Evolutionary conservation across 2,888 invertebrate species (phyloP).

Genomic region (Acanthosoma haemorrhoidale): DNA sequence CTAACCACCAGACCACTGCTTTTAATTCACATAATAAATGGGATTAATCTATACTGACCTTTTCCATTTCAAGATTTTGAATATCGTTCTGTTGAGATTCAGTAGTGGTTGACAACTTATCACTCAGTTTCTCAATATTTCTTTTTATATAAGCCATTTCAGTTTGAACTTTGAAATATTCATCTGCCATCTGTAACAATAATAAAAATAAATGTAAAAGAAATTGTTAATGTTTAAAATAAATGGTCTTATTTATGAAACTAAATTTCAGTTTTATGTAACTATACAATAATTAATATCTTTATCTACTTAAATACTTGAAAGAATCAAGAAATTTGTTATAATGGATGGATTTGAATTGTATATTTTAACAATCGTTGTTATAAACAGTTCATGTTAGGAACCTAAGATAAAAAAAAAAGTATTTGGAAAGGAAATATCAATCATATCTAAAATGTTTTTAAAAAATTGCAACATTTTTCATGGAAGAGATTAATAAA

Average conservation of each 20-base stretch:
- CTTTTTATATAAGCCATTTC: constrained; percentile 75
- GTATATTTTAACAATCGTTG: no score
- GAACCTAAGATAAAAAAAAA: no score
- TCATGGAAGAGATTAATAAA: no score
- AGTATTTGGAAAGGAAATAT: no score
- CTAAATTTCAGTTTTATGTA: neutral
- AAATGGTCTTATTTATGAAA: neutral
- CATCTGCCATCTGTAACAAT: constrained; percentile 65
- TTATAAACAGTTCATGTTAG: no score
- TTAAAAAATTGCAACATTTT: no score
- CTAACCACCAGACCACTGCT: no score
- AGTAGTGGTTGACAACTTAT: constrained; percentile 50
- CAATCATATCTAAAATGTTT: no score
- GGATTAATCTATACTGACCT: constrained; percentile 49
- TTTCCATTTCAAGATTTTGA: constrained; percentile 63
- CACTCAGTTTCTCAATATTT: constrained; percentile 69
- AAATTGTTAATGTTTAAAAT: neutral
- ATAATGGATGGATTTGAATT: no score
- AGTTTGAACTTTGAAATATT: constrained; percentile 82
- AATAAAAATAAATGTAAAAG: neutral
- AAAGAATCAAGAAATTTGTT: no score
- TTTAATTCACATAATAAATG: neutral
- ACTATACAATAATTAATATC: neutral
- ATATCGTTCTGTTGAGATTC: constrained; percentile 50
- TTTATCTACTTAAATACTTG: neutral